Evolutionary conservation across 2,113 vertebrate species (phyloP).

Genomic region (Lepidothrix coronata): DNA sequence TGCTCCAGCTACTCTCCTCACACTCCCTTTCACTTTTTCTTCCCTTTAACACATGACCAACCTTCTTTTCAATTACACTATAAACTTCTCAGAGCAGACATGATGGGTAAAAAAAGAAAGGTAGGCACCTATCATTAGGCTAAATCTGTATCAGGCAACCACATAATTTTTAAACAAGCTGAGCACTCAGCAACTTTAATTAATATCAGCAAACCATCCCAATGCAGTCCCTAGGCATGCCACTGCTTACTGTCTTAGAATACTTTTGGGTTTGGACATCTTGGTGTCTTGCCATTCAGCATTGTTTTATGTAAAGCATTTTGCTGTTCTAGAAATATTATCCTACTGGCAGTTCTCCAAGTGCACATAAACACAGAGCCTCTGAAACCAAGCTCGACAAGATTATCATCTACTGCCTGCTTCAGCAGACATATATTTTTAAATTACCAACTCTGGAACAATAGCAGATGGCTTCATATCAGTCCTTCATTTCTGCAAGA

Average conservation of each 20-base stretch:
- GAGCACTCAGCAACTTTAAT: not conserved
- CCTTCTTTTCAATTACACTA: not conserved
- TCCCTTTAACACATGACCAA: not conserved
- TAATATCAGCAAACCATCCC: not conserved
- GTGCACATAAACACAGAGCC: not conserved
- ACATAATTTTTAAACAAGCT: not conserved
- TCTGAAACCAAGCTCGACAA: not conserved
- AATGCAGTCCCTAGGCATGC: not conserved
- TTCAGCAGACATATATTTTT: not conserved
- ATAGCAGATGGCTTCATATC: not conserved
- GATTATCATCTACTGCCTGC: not conserved
- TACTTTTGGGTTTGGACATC: not conserved
- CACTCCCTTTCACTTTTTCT: not conserved
- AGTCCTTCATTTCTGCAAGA: not conserved
- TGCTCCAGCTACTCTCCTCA: not conserved
- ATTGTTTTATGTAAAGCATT: not conserved
- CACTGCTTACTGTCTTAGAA: not conserved
- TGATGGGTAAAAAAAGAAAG: not conserved
- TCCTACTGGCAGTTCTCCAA: not conserved
- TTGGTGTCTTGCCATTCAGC: not conserved
- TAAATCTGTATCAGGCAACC: not conserved
- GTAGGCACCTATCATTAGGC: not conserved
- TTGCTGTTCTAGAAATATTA: not conserved
- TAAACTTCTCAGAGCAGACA: not conserved
- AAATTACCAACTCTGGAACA: not conserved